A percentile compares a stretch with the other conserved stretches of the same genome.
These are phyloP conservation scores for Drosophila prosaltans DNA, from an alignment of 1,140 invertebrate species.

Conservation along the genomic window DNA sequence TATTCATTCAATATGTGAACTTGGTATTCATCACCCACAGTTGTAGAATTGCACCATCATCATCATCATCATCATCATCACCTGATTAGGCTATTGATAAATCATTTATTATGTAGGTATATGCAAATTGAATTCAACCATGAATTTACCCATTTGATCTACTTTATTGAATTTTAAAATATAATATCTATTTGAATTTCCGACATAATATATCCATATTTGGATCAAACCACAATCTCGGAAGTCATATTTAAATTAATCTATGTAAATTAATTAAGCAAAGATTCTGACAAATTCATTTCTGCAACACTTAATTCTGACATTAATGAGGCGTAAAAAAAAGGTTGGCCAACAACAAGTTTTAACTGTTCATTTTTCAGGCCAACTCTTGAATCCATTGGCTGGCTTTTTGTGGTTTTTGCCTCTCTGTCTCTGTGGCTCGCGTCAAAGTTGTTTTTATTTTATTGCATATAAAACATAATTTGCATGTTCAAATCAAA, in stretches of 20 bases:
- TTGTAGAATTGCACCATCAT: not conserved
- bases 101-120: not conserved
- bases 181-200: not conserved
- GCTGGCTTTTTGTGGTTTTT: not conserved
- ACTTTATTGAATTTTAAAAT: not conserved
- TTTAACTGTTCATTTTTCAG: conserved; percentile 36
- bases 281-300: conserved; percentile 31
- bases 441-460: conserved; percentile 2
- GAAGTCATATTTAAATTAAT: conserved; percentile 10
- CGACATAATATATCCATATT: not conserved
- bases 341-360: conserved; percentile 61
- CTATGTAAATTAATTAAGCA: conserved; percentile 49
- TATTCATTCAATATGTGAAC: not conserved
- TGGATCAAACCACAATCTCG: not conserved
- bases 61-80: conserved; percentile 3
- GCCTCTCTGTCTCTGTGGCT: not conserved
- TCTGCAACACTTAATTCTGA: conserved; percentile 35
- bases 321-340: conserved; percentile 74
- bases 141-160: not conserved
- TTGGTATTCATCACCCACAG: too few relatives aligned
- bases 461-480: not conserved
- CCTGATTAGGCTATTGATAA: conserved; percentile 8
- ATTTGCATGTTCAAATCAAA: conserved; percentile 19
- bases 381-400: conserved; percentile 22
- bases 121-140: conserved; percentile 1